These are phyloP conservation scores for Lagopus leucura DNA, from an alignment of 2,113 vertebrate species.

Conservation along the genomic window DNA sequence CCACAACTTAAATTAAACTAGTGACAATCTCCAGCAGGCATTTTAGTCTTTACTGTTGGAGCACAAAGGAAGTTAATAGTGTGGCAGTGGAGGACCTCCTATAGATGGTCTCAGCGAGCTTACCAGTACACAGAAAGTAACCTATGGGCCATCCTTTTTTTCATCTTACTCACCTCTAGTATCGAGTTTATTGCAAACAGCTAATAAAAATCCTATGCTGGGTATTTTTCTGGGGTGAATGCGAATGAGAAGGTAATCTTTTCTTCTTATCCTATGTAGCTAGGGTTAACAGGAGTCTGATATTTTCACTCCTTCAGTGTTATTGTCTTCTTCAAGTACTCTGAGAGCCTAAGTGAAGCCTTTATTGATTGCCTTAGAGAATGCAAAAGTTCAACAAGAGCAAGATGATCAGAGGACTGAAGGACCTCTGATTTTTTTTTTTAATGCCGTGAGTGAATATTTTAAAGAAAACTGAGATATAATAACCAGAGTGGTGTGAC, in stretches of 20 bases:
- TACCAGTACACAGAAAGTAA: accelerated
- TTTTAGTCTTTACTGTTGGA: background rate
- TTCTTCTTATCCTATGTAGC: background rate
- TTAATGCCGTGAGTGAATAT: background rate
- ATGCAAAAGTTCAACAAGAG: accelerated
- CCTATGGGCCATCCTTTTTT: background rate
- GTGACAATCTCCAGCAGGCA: background rate
- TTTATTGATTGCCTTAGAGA: background rate
- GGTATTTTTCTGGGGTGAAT: accelerated
- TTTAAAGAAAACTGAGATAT: background rate
- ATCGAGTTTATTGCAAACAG: background rate
- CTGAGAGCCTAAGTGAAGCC: accelerated
- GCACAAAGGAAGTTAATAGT: accelerated
- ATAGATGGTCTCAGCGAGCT: accelerated
- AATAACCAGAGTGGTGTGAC: background rate
- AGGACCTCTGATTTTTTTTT: background rate
- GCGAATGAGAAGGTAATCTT: background rate
- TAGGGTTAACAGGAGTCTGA: background rate
- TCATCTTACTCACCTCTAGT: background rate
- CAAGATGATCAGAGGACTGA: background rate
- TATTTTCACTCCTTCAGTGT: accelerated
- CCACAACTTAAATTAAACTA: background rate
- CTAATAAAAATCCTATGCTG: accelerated
- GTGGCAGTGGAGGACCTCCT: background rate
- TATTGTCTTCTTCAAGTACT: background rate